Base-by-base conservation (phyloP, 1,140 invertebrate genomes). In the Antheraea pernyi region DNA sequence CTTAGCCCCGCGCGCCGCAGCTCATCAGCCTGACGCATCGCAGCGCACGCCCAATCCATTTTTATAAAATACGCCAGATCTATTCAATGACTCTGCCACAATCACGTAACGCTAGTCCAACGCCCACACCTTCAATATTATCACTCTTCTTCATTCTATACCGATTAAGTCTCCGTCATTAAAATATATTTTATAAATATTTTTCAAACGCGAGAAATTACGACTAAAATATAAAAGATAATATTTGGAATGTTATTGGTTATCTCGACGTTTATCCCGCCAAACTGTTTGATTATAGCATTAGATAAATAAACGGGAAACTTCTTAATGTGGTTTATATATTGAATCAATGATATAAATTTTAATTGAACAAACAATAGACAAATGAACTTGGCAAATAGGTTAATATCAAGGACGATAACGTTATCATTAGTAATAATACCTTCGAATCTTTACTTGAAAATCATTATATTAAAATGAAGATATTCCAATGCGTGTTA, bases 351-450 rank as follows among this genome's bases (percentile, higher is more conserved):
- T 16, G 16, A 53, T 53, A n/a, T 53, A 13, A 53, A n/a, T 16
- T 53, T 13, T 16, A 53, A 53, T 16, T 1, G 16, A 53, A 53
- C 16, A 53, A 53, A 53, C 16, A 53, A 53, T 53, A 53, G 46
- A 53, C 46, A 53, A 53, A 53, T 53, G 10, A 53, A 53, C 16
- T 13, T 53, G 46, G 46, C 46, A 53, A 53, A 53, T 53, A 53
- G 16, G 46, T 53, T 53, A 53, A 53, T 53, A 53, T 63, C 30
- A 63, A 37, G 37, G 30, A 63, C 30, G 37, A 70, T 68, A 65
- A 30, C 37, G 53, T 65, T 73, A 68, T 73, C 68, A 63, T 68
- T 64, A 30, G 66, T 60, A 68, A 19, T 72, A 68, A 69, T 70
- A 53, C 48, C 60, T 70, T 67, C 11, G 18, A 66, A 65, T 73